Conservation (phyloP, 2,888 invertebrate genomes). For the Drosophila niveifrons region DNA sequence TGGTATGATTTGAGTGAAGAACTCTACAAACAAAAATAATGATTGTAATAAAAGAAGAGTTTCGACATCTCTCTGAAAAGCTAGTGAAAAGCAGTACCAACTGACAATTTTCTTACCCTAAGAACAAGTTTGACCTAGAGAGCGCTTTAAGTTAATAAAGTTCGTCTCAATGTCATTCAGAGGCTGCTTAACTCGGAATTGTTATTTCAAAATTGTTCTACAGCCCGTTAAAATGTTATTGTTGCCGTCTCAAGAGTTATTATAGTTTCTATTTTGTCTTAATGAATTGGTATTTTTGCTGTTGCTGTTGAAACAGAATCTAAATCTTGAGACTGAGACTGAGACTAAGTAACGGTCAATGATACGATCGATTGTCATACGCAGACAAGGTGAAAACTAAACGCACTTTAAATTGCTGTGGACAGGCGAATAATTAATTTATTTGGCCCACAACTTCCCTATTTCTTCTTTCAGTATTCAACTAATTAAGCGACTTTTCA, state of each 20-base stretch:
- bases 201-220: slow-evolving; percentile 24
- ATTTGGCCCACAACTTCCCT: slow-evolving; percentile 48
- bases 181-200: slow-evolving; percentile 10
- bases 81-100: neutral
- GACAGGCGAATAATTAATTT: slow-evolving; percentile 52
- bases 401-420: slow-evolving; percentile 43
- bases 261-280: slow-evolving; percentile 14
- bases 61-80: neutral
- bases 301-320: slow-evolving; percentile 1
- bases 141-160: neutral
- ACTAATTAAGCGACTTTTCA: slow-evolving; percentile 60
- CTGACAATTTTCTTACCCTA: neutral
- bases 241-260: slow-evolving; percentile 33
- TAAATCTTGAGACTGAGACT: slow-evolving; percentile 4
- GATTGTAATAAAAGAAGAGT: neutral
- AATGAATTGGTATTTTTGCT: neutral
- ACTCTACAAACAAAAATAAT: slow-evolving; percentile 7
- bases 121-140: slow-evolving; percentile 10
- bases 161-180: slow-evolving; percentile 6
- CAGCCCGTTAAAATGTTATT: slow-evolving; percentile 35
- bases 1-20: neutral
- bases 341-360: slow-evolving; percentile 19
- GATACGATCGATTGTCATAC: slow-evolving; percentile 37
- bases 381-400: slow-evolving; percentile 37
- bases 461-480: slow-evolving; percentile 42